Evolutionary conservation across 2,797 vertebrate genomes (phyloP).

Genomic region (Menidia menidia): DNA sequence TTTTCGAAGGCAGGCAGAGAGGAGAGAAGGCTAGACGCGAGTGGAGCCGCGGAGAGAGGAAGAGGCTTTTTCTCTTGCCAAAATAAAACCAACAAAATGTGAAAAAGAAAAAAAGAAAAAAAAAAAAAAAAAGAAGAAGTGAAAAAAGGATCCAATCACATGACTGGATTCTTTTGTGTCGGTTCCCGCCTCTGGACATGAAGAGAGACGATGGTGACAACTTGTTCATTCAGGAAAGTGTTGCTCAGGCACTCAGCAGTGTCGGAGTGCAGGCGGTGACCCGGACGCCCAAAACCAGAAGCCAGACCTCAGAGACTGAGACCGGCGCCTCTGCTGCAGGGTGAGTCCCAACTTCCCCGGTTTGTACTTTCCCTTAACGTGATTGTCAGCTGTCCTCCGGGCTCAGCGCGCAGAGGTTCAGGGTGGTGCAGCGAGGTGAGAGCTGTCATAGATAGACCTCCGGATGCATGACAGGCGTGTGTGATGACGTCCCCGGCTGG

Average conservation of each 20-base stretch:
- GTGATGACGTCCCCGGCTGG: conserved; percentile 30
- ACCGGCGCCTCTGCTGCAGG: conserved; percentile 12
- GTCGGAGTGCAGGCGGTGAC: conserved; percentile 40
- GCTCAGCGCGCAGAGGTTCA: conserved; percentile 22
- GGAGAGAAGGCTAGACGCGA: conserved; percentile 49
- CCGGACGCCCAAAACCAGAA: conserved; percentile 7
- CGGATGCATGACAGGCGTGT: conserved; percentile 17
- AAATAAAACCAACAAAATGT: conserved; percentile 30
- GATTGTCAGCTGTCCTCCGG: conserved; percentile 5
- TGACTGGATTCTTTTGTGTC: conserved; percentile 15
- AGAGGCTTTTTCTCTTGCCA: conserved; percentile 15
- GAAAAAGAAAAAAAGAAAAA: background rate
- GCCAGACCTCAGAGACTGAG: background rate
- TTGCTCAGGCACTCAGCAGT: conserved; percentile 22
- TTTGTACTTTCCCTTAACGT: background rate
- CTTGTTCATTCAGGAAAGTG: conserved; percentile 56
- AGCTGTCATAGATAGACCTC: conserved; percentile 20
- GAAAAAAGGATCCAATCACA: conserved; percentile 8
- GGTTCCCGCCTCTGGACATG: conserved; percentile 2
- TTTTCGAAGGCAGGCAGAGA: conserved; percentile 49
- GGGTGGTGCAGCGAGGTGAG: conserved; percentile 26
- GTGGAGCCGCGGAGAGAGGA: conserved; percentile 26
- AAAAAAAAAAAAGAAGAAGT: background rate
- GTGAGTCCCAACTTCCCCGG: conserved; percentile 54
- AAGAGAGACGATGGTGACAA: conserved; percentile 41